These are phyloP conservation scores for Papilio xuthus DNA, from an alignment of 1,140 invertebrate species.

Conservation along the genomic window DNA sequence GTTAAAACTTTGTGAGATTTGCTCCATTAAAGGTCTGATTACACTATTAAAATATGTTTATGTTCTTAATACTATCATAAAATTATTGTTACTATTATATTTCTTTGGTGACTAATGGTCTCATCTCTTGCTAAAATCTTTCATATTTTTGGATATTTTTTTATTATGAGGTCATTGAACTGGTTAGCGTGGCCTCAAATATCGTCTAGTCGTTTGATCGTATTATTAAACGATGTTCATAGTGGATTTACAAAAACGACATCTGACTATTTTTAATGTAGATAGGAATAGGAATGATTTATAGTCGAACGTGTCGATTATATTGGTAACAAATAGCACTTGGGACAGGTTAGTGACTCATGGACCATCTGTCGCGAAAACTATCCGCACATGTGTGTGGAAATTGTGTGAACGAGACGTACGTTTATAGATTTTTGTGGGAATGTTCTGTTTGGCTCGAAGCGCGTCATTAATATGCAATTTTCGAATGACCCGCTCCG, in stretches of 20 bases:
- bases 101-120: not conserved
- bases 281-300: slow-evolving; percentile 57
- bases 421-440: slow-evolving; percentile 58
- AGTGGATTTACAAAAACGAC: not conserved
- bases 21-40: not conserved
- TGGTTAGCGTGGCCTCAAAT: not conserved
- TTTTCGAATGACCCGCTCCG: slow-evolving; percentile 55
- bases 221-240: not conserved
- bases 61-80: not conserved
- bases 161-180: slow-evolving; percentile 14
- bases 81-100: not conserved
- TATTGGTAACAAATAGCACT: slow-evolving; percentile 59
- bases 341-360: slow-evolving; percentile 76
- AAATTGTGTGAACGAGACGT: slow-evolving; percentile 65
- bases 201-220: not conserved
- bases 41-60: not conserved
- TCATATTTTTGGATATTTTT: slow-evolving; percentile 1
- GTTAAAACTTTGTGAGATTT: not conserved
- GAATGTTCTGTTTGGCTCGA: slow-evolving; percentile 34
- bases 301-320: slow-evolving; percentile 62
- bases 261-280: slow-evolving; percentile 39
- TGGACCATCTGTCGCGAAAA: slow-evolving; percentile 75
- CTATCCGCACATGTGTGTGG: slow-evolving; percentile 72
- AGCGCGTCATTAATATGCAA: slow-evolving; percentile 56
- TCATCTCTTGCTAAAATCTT: not conserved